Percentiles rank a stretch among this genome's conserved stretches.
These are phyloP conservation scores for Euthynnus affinis DNA, from an alignment of 2,797 vertebrate genomes.

Conservation along the genomic window DNA sequence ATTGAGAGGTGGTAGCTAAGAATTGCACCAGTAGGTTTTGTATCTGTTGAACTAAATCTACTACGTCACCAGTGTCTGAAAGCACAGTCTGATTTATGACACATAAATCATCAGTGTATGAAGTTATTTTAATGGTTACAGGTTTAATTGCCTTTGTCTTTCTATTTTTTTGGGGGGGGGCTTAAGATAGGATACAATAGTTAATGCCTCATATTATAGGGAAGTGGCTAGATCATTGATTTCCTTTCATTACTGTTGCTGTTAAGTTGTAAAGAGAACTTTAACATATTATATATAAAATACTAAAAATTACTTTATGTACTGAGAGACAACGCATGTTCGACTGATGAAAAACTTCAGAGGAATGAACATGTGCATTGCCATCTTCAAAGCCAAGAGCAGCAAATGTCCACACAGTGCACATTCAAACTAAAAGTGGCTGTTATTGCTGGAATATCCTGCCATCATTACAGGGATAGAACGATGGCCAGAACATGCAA, in stretches of 20 bases:
- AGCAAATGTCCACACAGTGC: constrained; percentile 19
- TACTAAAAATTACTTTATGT: not conserved
- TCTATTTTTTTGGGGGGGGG: no score
- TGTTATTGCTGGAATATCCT: constrained; percentile 34
- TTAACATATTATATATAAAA: no score
- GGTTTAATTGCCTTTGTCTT: no score
- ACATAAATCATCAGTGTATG: no score
- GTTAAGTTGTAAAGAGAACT: no score
- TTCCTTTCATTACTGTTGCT: no score
- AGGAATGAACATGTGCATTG: not conserved
- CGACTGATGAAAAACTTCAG: not conserved
- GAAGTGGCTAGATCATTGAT: no score
- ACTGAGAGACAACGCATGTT: not conserved
- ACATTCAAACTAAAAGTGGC: constrained; percentile 12
- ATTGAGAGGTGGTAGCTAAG: not conserved
- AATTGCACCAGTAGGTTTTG: not conserved
- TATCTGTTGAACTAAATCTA: not conserved
- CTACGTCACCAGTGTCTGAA: not conserved
- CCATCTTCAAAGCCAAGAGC: constrained; percentile 9
- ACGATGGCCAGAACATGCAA: constrained; percentile 21
- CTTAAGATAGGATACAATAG: no score
- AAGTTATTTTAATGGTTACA: no score
- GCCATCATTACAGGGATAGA: constrained; percentile 10
- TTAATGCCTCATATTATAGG: no score
- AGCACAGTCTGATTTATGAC: not conserved